Evolutionary conservation across 2,888 invertebrate species (phyloP).

Genomic region (Dascillus cervinus): DNA sequence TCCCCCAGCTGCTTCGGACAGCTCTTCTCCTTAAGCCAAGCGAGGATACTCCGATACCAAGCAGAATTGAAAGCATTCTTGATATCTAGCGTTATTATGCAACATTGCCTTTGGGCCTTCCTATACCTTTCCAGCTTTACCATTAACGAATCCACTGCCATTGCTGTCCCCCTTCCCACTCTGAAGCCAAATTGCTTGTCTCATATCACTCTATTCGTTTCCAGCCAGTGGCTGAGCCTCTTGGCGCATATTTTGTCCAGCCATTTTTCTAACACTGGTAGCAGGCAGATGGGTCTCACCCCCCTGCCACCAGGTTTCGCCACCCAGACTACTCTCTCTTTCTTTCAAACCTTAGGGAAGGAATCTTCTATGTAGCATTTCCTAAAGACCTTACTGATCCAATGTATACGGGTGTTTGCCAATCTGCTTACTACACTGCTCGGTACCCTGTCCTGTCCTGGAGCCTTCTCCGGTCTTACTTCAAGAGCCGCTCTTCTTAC

Average conservation of each 20-base stretch:
- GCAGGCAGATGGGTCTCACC: constrained; percentile 24
- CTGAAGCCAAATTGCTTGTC: constrained; percentile 20
- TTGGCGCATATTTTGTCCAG: constrained; percentile 23
- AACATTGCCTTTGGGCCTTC: not conserved
- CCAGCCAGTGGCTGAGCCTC: constrained; percentile 18
- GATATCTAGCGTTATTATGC: constrained; percentile 1
- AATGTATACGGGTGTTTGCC: no score
- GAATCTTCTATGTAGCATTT: no score
- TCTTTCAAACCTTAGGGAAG: constrained; percentile 22
- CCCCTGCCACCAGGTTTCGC: constrained; percentile 20
- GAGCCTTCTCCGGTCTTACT: no score
- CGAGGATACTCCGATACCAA: not conserved
- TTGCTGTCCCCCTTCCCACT: constrained; percentile 21
- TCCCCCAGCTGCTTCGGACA: constrained; percentile 9
- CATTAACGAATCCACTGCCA: constrained; percentile 17
- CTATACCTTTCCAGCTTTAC: not conserved
- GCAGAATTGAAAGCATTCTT: constrained; percentile 4
- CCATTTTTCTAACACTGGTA: constrained; percentile 23
- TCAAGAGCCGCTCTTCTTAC: no score
- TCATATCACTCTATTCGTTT: constrained; percentile 12
- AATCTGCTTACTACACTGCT: no score
- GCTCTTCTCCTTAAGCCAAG: not conserved
- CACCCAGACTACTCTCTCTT: constrained; percentile 17
- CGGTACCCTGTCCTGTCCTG: not conserved
- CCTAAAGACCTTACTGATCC: no score